Evolutionary conservation across 37 sponge, comb jelly and placozoan species (phyloP).

Genomic region (Tethya wilhelma): DNA sequence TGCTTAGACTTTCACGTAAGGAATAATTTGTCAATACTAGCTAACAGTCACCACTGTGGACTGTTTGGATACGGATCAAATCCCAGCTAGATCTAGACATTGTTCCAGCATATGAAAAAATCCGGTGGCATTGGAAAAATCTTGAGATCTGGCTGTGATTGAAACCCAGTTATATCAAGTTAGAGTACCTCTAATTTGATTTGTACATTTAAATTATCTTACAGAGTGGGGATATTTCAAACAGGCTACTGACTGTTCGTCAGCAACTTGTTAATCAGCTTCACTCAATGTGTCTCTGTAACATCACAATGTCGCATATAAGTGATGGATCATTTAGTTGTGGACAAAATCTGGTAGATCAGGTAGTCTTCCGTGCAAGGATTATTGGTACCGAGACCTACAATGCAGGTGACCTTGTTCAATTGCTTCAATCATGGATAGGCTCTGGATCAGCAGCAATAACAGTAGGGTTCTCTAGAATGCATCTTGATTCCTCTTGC

Average conservation of each 20-base stretch:
- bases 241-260: too few relatives aligned
- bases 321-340: constrained; percentile 16
- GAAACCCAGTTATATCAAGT: too few relatives aligned
- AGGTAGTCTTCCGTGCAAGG: constrained; percentile 26
- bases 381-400: constrained; percentile 23
- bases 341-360: constrained; percentile 13
- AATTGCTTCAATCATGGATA: constrained; percentile 35
- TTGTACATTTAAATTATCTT: too few relatives aligned
- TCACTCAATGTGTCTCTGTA: constrained; percentile 9
- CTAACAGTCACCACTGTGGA: too few relatives aligned
- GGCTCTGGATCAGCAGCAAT: background rate
- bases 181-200: too few relatives aligned
- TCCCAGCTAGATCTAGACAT: too few relatives aligned
- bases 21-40: too few relatives aligned
- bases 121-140: too few relatives aligned
- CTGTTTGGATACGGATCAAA: too few relatives aligned
- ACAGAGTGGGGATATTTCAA: too few relatives aligned
- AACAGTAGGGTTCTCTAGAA: background rate
- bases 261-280: constrained; percentile 2
- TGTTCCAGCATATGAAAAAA: too few relatives aligned
- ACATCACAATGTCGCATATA: constrained; percentile 1
- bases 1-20: constrained; percentile 33
- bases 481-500: constrained; percentile 24
- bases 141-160: too few relatives aligned
- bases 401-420: constrained; percentile 7